Evolutionary conservation across 2,113 vertebrate species (phyloP).

Genomic region (Sapajus apella): DNA sequence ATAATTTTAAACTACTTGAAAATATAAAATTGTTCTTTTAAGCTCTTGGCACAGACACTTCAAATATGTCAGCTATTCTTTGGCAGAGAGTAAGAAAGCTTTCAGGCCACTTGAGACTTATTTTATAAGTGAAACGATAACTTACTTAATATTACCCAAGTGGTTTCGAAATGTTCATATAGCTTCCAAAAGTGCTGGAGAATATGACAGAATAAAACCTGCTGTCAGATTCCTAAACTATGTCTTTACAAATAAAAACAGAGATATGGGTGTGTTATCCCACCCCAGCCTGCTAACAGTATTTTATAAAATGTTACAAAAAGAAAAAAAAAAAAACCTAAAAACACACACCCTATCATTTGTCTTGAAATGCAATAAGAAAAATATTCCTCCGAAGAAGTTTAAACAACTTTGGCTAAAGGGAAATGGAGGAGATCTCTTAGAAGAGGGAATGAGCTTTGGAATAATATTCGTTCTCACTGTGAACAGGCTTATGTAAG

Average conservation of each 20-base stretch:
- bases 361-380: not conserved
- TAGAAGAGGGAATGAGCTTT: not conserved
- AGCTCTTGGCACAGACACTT: not conserved
- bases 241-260: not conserved
- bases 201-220: not conserved
- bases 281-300: not conserved
- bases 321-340: not conserved
- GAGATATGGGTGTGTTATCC: not conserved
- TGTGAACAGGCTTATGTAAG: not conserved
- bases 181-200: not conserved
- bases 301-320: not conserved
- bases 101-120: conserved; percentile 11
- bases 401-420: not conserved
- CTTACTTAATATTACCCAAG: conserved; percentile 1
- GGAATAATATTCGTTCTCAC: not conserved
- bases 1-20: not conserved
- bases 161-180: conserved; percentile 22
- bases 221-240: not conserved
- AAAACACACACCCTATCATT: not conserved
- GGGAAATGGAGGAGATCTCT: not conserved
- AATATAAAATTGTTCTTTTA: not conserved
- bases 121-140: conserved; percentile 41
- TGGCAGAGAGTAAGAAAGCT: not conserved
- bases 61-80: not conserved
- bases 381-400: not conserved